Evolutionary conservation across 2,888 invertebrate genomes (phyloP).

Genomic region (Parapristionchus giblindavisi): DNA sequence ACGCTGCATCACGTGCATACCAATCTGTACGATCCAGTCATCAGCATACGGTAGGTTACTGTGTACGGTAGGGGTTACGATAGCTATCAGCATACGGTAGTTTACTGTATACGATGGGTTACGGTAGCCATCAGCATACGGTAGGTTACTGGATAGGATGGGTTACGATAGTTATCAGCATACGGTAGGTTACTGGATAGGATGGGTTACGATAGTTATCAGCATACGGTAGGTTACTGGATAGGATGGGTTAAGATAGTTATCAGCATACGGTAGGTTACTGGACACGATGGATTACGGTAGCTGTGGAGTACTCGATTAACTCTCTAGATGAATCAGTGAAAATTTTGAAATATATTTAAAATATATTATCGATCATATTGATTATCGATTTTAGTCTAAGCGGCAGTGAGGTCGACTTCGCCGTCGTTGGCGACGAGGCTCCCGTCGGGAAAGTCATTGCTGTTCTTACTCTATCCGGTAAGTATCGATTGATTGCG

Average conservation of each 20-base stretch:
- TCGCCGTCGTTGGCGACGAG: slow-evolving; percentile 16
- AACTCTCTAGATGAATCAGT: not conserved
- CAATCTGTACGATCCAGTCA: slow-evolving; percentile 29
- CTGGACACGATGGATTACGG: no score
- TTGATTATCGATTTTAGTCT: not conserved
- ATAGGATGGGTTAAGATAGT: no score
- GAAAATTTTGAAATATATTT: not conserved
- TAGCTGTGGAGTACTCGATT: slow-evolving; percentile 6
- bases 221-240: no score
- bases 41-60: slow-evolving; percentile 1
- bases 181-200: no score
- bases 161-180: no score
- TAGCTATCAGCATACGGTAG: slow-evolving; percentile 1
- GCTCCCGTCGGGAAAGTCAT: slow-evolving; percentile 19
- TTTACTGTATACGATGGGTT: no score
- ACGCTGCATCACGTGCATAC: not conserved
- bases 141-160: no score
- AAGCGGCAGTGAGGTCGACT: slow-evolving; percentile 8
- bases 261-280: slow-evolving; percentile 9
- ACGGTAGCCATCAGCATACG: not conserved
- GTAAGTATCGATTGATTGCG: not conserved
- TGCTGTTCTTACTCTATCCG: slow-evolving; percentile 31
- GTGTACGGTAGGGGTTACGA: no score
- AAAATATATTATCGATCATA: not conserved
- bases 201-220: no score